These are phyloP conservation scores for Numenius arquata DNA, from an alignment of 2,113 vertebrate species.

Conservation along the genomic window DNA sequence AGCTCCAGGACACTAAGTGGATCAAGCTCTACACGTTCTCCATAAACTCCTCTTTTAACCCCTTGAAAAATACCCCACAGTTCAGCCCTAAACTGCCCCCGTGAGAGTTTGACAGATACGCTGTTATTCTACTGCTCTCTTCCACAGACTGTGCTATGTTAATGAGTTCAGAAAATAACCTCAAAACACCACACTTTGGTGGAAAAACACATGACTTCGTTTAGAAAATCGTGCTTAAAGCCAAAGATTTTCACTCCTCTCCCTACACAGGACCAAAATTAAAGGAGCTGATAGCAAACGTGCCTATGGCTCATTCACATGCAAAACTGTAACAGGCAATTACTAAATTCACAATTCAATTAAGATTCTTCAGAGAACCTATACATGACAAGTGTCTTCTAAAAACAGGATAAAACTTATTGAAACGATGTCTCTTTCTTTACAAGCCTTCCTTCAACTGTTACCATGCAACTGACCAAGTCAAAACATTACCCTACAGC, in stretches of 20 bases:
- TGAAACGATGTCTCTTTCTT: background rate
- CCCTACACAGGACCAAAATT: background rate
- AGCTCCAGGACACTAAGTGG: background rate
- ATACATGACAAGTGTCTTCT: background rate
- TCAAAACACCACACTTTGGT: background rate
- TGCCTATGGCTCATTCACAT: background rate
- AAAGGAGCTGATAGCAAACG: background rate
- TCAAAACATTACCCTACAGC: background rate
- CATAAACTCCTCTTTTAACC: background rate
- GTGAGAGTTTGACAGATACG: constrained; percentile 9
- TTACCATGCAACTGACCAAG: background rate
- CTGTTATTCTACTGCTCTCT: background rate
- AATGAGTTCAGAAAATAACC: background rate
- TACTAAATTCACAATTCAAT: background rate
- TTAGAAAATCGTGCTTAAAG: background rate
- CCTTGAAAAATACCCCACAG: background rate
- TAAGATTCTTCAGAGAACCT: background rate
- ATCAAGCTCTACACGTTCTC: background rate
- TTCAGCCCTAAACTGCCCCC: constrained; percentile 8
- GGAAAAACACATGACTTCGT: background rate
- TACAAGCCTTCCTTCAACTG: background rate
- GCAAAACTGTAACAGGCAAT: background rate
- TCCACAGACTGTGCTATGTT: background rate
- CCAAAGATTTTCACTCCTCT: background rate
- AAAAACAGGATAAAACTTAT: background rate